Evolutionary conservation across 2,797 vertebrate genomes (phyloP), one percentile per base, ranked within the genome.

Genomic region (Argya squamiceps): DNA sequence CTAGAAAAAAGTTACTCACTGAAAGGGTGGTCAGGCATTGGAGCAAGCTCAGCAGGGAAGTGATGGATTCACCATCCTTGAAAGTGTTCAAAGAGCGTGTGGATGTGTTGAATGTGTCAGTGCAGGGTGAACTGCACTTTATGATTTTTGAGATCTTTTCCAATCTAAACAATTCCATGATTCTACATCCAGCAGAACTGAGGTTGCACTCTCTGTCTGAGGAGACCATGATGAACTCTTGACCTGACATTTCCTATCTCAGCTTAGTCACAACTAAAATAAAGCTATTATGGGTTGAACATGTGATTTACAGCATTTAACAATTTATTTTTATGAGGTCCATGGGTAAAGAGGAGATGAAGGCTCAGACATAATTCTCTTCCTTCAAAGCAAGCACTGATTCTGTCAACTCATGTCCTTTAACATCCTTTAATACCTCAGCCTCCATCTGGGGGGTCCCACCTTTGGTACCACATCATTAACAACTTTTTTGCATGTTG

Each of bases 401-500:
- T 34, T 29, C 3, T 32, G 6, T 34, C 24, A 73, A 0, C 15
- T 59, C 24, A 67, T 4, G 6, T 29, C 6, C 6, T 67, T 81
- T 70, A 71, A 60, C 10, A 50, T 24, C 10, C 15, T 70, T 67
- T 87, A 82, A 52, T 7, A 37, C 4, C 4, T 27, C 52, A 55
- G 9, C 15, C 14, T 55, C 47, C 10, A 23, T 30, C 26, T 56
- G 23, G 1, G 9, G 4, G 19, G 9, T 1, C 6, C 7, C 10
- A 34, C 14, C 19, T 59, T 36, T 84, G 34, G 39, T n/a, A 44
- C 3, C 22, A 18, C 30, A 50, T 4, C 5, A n/a, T 64, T 44
- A 30, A 7, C 6, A 24, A 6, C 1, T 36, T 36, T 64, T 49
- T 47, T 36, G 11, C 20, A 19, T 23, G 1, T 29, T 16, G 9